Conservation (phyloP, 2,113 vertebrate species). For the Microtus richardsoni region DNA sequence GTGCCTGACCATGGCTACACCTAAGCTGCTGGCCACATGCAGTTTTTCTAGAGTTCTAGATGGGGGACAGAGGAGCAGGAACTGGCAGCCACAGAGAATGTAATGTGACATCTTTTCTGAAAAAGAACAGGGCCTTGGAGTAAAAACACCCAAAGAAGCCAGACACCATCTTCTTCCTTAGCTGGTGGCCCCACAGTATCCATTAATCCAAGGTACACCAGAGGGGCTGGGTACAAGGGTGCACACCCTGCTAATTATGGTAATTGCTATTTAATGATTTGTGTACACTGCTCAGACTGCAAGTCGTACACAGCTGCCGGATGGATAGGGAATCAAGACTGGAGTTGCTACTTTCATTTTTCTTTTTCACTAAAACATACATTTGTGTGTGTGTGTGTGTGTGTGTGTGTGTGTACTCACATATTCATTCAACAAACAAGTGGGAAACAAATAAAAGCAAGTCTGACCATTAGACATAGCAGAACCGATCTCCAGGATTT, state of each 20-base stretch:
- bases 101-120: not conserved
- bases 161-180: not conserved
- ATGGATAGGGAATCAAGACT: not conserved
- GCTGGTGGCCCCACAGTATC: not conserved
- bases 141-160: not conserved
- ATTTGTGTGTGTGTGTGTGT: rapidly evolving
- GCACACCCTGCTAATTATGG: not conserved
- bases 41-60: not conserved
- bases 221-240: not conserved
- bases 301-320: not conserved
- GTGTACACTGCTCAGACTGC: slow-evolving; percentile 63
- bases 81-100: not conserved
- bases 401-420: too few species aligned
- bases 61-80: not conserved
- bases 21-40: not conserved
- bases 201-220: not conserved
- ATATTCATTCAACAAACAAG: not conserved
- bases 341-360: not conserved
- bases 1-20: not conserved
- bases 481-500: not conserved
- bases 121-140: not conserved
- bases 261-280: slow-evolving; percentile 60
- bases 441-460: slow-evolving; percentile 7
- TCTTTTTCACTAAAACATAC: slow-evolving; percentile 7
- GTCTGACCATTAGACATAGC: not conserved